Evolutionary conservation across 2,888 invertebrate species (phyloP).

Genomic region (Diaperis boleti): DNA sequence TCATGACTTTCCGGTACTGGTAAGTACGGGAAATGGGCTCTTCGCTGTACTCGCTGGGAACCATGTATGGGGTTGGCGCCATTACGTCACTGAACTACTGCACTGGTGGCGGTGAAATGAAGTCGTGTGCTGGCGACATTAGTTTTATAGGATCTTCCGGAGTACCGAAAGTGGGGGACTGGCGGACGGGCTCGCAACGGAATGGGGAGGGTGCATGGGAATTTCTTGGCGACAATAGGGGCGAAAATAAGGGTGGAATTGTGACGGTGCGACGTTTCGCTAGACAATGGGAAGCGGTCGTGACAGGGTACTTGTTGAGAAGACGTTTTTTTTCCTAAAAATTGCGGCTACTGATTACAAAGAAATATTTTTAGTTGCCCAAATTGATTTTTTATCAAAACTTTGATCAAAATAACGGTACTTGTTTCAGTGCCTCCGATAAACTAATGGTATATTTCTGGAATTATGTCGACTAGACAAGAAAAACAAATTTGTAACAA

Average conservation of each 20-base stretch:
- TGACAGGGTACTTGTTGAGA: not conserved
- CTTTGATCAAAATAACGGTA: too few relatives aligned
- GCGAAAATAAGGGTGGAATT: slow-evolving; percentile 64
- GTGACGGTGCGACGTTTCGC: not conserved
- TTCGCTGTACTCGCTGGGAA: slow-evolving; percentile 36
- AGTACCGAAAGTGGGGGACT: slow-evolving; percentile 54
- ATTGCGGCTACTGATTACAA: too few relatives aligned
- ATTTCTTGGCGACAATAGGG: slow-evolving; percentile 67
- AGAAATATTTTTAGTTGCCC: too few relatives aligned
- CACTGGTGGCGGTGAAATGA: slow-evolving; percentile 55
- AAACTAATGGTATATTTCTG: too few relatives aligned
- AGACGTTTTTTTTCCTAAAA: too few relatives aligned
- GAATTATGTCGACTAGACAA: too few relatives aligned
- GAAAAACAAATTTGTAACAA: too few relatives aligned
- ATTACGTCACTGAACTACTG: slow-evolving; percentile 67
- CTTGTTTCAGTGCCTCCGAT: too few relatives aligned
- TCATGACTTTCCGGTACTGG: slow-evolving; percentile 95
- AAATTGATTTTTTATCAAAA: too few relatives aligned
- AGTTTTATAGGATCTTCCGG: slow-evolving; percentile 41
- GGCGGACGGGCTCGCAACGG: slow-evolving; percentile 58
- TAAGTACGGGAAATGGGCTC: slow-evolving; percentile 84
- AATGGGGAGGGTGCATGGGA: slow-evolving; percentile 63
- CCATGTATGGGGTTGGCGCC: slow-evolving; percentile 57
- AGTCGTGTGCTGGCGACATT: slow-evolving; percentile 26
- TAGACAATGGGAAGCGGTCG: not conserved